Base-by-base conservation (phyloP, 2,113 vertebrate species). In the Oryzias curvinotus region DNA sequence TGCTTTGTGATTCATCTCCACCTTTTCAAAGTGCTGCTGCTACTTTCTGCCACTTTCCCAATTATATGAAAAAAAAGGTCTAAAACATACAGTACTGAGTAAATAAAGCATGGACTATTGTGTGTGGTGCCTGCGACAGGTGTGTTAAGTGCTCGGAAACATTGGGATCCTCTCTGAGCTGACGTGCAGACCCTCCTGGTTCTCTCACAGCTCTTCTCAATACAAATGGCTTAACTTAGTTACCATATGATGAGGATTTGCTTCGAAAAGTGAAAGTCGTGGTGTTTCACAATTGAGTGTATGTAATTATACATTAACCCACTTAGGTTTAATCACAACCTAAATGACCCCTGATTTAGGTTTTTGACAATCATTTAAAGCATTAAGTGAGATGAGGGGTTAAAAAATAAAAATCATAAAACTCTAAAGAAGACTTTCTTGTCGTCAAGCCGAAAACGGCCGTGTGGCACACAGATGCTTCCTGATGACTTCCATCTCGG, bases 31-130 rank as follows among this genome's bases (percentile, higher is more conserved):
- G 94, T 94, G 94, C 95, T 88, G 74, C 57, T 93, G 91, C 76
- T 91, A 88, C 87, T 84, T 80, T 77, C 77, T 75, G 75, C 77
- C 84, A 80, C 54, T 52, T 86, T 91, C 83, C 66, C 62, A 60
- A 52, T 44, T 36, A 68, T 57, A 60, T 52, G 30, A 57, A 69
- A 57, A 50, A 61, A 75, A 69, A 59, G 52, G 50, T 61, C 76
- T 49, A 46, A 92, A 92, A 94, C 92, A 93, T 96, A 97, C 95
- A 98, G 95, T 95, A 97, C 94, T 90, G 91, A 78, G 90, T 93
- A 90, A 93, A 92, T 89, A 91, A 92, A 90, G 69, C 94, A 90
- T 94, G 48, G 65, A 77, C 47, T 18, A 65, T 47, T 57, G 41
- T 28, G 73, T 64, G 87, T 85, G 91, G 84, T 91, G 92, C 92